Percentiles rank a stretch among this genome's conserved stretches.
Conservation (phyloP, 30 jellyfish, hydroid and myxozoan species). For the Aurelia coerulea region DNA sequence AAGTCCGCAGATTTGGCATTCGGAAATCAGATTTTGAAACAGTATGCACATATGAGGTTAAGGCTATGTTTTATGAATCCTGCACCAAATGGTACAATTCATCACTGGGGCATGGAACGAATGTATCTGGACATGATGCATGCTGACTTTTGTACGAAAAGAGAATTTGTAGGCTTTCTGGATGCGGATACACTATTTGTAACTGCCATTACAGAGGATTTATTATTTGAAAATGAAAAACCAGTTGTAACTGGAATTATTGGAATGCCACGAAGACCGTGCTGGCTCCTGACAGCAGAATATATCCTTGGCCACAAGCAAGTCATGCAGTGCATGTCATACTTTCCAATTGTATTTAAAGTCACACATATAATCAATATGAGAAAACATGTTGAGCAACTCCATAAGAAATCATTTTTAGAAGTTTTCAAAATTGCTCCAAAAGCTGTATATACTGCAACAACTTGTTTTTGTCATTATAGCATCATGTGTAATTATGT, state of each 20-base stretch:
- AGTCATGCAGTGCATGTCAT: conserved; percentile 71
- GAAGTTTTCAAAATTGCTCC: conserved; percentile 56
- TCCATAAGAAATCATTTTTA: conserved; percentile 44
- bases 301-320: conserved; percentile 50
- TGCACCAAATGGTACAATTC: conserved; percentile 9
- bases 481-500: conserved; percentile 49
- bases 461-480: conserved; percentile 48
- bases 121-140: conserved; percentile 59
- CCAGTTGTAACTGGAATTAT: conserved; percentile 51
- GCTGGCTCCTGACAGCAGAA: conserved; percentile 58
- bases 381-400: conserved; percentile 43
- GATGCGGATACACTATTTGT: conserved; percentile 58
- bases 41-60: background rate
- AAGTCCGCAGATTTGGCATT: conserved; percentile 26
- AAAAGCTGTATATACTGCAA: background rate
- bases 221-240: conserved; percentile 48
- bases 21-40: conserved; percentile 1
- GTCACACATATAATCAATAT: conserved; percentile 35
- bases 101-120: conserved; percentile 55
- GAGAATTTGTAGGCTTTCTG: conserved; percentile 48
- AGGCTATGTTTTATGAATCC: conserved; percentile 35
- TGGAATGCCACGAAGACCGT: conserved; percentile 47
- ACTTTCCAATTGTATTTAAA: conserved; percentile 61
- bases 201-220: conserved; percentile 47
- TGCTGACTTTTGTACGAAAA: conserved; percentile 20